Evolutionary conservation across 2,797 vertebrate species (phyloP).

Genomic region (Rallus crepitans): DNA sequence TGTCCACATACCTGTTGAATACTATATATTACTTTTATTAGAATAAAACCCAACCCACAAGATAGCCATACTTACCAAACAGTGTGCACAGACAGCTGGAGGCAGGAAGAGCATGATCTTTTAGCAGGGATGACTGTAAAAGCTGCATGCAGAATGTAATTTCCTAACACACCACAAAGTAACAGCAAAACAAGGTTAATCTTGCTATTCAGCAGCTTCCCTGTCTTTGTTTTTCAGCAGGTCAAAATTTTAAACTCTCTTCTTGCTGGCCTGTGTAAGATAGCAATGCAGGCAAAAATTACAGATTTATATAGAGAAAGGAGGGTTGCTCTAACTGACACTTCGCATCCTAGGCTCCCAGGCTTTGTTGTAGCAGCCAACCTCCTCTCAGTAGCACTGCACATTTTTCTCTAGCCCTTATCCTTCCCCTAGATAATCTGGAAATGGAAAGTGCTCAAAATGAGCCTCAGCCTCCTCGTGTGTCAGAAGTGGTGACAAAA

Average conservation of each 20-base stretch:
- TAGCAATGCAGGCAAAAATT: not conserved
- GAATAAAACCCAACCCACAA: fast-evolving
- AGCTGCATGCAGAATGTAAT: not conserved
- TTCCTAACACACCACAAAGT: not conserved
- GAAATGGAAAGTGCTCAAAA: not conserved
- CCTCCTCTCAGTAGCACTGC: not conserved
- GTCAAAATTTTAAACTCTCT: not conserved
- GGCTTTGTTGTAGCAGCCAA: not conserved
- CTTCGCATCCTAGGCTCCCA: not conserved
- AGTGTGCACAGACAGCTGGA: not conserved
- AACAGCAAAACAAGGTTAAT: not conserved
- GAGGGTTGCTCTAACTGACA: not conserved
- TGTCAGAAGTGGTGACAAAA: not conserved
- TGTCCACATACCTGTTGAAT: not conserved
- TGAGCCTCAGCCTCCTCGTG: not conserved
- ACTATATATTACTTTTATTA: not conserved
- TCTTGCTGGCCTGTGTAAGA: not conserved
- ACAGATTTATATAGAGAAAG: not conserved
- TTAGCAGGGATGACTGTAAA: not conserved
- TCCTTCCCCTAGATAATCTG: not conserved
- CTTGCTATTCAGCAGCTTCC: not conserved
- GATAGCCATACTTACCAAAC: not conserved
- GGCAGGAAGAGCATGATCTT: not conserved
- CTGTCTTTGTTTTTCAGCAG: not conserved
- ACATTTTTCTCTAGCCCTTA: not conserved